Conservation (phyloP, 2,797 vertebrate species). For the Eremophila alpestris region DNA sequence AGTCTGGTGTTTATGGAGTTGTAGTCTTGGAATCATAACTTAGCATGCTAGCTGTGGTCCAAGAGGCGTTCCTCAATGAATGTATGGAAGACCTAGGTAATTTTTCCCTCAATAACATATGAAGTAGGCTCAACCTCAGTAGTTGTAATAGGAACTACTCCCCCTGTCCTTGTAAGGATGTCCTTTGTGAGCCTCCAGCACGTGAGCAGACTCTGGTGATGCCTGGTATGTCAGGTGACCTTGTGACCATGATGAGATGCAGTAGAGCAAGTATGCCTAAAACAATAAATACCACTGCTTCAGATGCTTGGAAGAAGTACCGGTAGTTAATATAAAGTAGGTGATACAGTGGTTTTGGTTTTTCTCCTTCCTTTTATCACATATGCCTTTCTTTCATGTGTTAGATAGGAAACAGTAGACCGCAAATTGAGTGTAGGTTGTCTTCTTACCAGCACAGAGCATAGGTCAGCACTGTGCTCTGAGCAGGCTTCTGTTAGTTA, state of each 20-base stretch:
- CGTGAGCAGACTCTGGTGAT: background rate
- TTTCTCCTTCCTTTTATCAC: background rate
- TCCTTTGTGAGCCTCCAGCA: background rate
- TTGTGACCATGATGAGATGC: background rate
- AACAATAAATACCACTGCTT: background rate
- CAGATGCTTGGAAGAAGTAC: background rate
- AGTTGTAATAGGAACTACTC: background rate
- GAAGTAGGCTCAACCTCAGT: background rate
- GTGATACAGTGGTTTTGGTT: fast-evolving
- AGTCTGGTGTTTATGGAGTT: background rate
- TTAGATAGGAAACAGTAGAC: background rate
- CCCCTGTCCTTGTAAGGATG: background rate
- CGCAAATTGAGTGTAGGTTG: background rate
- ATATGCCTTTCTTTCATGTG: background rate
- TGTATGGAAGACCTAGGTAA: background rate
- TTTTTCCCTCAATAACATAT: background rate
- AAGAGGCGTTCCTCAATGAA: background rate
- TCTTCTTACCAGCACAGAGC: background rate
- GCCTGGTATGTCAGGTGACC: background rate
- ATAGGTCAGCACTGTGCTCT: background rate
- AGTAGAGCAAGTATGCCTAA: background rate
- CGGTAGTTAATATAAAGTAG: background rate
- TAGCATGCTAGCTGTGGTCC: background rate
- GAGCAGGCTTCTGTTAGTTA: background rate
- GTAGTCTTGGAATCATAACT: background rate